Evolutionary conservation across 2,888 invertebrate genomes (phyloP).

Genomic region (Fragum sueziense): DNA sequence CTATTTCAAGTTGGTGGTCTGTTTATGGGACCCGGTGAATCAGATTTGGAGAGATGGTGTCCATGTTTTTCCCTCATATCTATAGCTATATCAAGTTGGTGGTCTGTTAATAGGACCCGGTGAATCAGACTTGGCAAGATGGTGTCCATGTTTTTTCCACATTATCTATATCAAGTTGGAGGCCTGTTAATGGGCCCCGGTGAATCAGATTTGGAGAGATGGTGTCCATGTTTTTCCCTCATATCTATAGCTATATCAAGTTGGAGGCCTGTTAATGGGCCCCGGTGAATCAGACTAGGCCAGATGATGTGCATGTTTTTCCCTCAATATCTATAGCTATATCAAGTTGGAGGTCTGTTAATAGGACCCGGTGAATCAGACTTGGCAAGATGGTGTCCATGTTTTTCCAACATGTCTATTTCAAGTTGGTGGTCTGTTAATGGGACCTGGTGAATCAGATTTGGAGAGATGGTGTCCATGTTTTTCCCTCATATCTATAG

Average conservation of each 20-base stretch:
- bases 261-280: too few relatives aligned
- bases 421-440: conserved; percentile 82
- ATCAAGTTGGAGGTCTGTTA: conserved; percentile 60
- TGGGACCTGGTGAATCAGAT: conserved; percentile 68
- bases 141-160: too few relatives aligned
- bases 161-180: too few relatives aligned
- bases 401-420: conserved; percentile 92
- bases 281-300: too few relatives aligned
- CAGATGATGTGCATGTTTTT: too few relatives aligned
- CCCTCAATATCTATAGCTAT: too few relatives aligned
- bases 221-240: too few relatives aligned
- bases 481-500: conserved; percentile 93
- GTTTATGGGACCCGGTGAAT: conserved; percentile 65
- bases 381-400: conserved; percentile 84
- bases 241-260: too few relatives aligned
- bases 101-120: too few relatives aligned
- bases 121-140: too few relatives aligned
- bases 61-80: conserved; percentile 94
- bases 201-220: too few relatives aligned
- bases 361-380: conserved; percentile 68
- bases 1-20: conserved; percentile 86
- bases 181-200: too few relatives aligned
- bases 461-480: conserved; percentile 84
- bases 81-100: conserved; percentile 92
- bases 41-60: conserved; percentile 69